Evolutionary conservation across 92 coral and sea anemone genomes (phyloP).

Genomic region (Parazoanthus atlanticus): DNA sequence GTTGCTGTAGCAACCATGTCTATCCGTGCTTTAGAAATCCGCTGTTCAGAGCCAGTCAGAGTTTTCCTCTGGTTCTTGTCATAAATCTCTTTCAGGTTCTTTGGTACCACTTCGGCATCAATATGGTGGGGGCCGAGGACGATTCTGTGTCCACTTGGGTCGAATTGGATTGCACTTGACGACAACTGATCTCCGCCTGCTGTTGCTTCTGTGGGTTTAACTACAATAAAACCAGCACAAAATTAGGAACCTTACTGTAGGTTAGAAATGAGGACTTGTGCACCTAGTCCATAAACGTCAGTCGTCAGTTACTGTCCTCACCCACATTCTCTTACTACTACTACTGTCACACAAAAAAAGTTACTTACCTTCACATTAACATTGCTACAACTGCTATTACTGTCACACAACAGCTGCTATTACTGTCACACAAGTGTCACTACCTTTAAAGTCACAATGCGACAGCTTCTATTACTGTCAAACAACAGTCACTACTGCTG

Average conservation of each 20-base stretch:
- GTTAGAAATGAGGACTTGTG: too few species aligned
- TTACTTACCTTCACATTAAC: too few species aligned
- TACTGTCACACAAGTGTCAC: too few species aligned
- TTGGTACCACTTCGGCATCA: constrained; percentile 56
- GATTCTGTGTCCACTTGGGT: constrained; percentile 32
- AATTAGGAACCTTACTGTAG: too few species aligned
- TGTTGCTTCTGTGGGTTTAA: neutral
- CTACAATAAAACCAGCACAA: neutral
- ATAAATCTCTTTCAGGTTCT: constrained; percentile 72
- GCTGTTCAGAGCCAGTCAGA: constrained; percentile 67
- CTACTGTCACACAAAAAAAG: too few species aligned
- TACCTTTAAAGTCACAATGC: too few species aligned
- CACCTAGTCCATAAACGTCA: too few species aligned
- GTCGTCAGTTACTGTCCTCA: too few species aligned
- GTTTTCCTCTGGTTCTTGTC: constrained; percentile 76
- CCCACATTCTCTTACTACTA: too few species aligned
- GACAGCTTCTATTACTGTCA: too few species aligned
- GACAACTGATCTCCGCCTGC: neutral
- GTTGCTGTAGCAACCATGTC: constrained; percentile 65
- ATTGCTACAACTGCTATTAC: too few species aligned
- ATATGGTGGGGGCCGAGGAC: constrained; percentile 30
- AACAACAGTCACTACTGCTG: neutral
- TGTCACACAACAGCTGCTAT: too few species aligned
- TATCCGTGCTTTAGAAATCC: constrained; percentile 60
- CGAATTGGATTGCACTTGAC: constrained; percentile 27